These are phyloP conservation scores for Epinotia nisella DNA, from an alignment of 2,888 invertebrate species.

Conservation along the genomic window DNA sequence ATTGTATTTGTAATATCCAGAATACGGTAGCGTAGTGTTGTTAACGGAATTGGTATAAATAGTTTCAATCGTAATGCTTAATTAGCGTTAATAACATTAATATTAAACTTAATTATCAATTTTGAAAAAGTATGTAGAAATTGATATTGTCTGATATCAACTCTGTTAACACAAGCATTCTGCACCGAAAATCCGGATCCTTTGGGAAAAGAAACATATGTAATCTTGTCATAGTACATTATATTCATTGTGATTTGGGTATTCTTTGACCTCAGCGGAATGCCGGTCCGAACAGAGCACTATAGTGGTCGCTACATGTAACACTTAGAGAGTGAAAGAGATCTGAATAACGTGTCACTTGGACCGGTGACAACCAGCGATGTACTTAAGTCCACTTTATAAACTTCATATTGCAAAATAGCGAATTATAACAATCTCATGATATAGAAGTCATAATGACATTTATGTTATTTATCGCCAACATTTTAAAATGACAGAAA, in stretches of 20 bases:
- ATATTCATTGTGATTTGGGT: slow-evolving; percentile 8
- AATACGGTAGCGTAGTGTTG: too few species aligned
- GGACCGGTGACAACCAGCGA: slow-evolving; percentile 53
- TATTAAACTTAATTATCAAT: too few species aligned
- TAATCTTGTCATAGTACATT: neutral
- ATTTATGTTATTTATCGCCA: too few species aligned
- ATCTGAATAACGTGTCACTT: slow-evolving; percentile 59
- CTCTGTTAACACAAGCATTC: too few species aligned
- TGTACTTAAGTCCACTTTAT: slow-evolving; percentile 34
- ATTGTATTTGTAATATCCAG: too few species aligned
- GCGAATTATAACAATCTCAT: neutral
- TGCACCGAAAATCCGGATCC: neutral
- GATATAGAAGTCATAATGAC: too few species aligned
- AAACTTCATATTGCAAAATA: neutral
- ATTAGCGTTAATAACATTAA: too few species aligned
- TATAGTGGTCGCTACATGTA: slow-evolving; percentile 46
- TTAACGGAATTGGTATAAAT: too few species aligned
- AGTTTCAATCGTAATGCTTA: too few species aligned
- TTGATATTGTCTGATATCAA: too few species aligned
- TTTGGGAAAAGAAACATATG: neutral
- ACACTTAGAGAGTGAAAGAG: slow-evolving; percentile 56
- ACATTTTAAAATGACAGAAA: too few species aligned
- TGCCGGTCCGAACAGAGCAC: slow-evolving; percentile 36
- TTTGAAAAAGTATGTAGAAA: too few species aligned
- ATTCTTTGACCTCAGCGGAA: slow-evolving; percentile 19